Evolutionary conservation across 2,113 vertebrate genomes (phyloP).

Genomic region (Phoxinus phoxinus): DNA sequence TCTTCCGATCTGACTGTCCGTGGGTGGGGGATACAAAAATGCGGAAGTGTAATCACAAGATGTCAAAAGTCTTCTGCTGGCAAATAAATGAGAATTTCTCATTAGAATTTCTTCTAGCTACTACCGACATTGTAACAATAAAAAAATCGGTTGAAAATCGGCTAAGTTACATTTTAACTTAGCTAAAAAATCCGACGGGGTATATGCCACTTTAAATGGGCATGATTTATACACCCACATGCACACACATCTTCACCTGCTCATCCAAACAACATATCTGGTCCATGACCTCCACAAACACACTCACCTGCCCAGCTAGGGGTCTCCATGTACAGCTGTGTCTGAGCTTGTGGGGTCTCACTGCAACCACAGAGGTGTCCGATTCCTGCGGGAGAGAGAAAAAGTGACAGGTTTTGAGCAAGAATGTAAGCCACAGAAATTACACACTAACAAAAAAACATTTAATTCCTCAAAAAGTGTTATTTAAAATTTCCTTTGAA

Average conservation of each 20-base stretch:
- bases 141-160: too few species aligned
- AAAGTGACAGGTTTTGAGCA: conserved; percentile 33
- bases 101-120: too few species aligned
- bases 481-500: background rate
- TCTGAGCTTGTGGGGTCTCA: conserved; percentile 48
- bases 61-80: too few species aligned
- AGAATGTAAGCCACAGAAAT: background rate
- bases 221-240: too few species aligned
- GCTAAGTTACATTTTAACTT: too few species aligned
- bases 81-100: too few species aligned
- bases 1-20: too few species aligned
- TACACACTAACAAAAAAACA: background rate
- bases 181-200: too few species aligned
- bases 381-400: conserved; percentile 55
- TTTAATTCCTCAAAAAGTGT: background rate
- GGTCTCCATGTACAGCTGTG: conserved; percentile 63
- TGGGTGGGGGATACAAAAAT: too few species aligned
- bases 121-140: too few species aligned
- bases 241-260: background rate
- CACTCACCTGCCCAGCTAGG: conserved; percentile 60
- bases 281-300: conserved; percentile 21
- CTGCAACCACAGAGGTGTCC: conserved; percentile 52
- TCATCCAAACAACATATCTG: background rate
- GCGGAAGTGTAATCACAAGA: too few species aligned
- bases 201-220: too few species aligned